These are phyloP conservation scores for Salarias fasciatus DNA, from an alignment of 2,797 vertebrate genomes.

Conservation along the genomic window DNA sequence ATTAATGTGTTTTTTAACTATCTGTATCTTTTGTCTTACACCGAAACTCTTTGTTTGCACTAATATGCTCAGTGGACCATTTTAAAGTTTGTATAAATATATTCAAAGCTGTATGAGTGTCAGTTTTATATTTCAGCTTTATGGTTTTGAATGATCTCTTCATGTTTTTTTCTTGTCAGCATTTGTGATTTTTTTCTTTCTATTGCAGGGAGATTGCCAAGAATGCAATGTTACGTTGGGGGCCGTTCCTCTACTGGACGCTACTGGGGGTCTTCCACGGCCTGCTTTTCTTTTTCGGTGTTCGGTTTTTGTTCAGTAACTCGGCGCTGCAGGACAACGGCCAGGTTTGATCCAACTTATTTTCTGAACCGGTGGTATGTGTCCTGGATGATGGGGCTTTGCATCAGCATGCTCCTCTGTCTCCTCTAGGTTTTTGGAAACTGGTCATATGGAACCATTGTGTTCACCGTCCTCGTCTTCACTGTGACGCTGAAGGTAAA, in stretches of 20 bases:
- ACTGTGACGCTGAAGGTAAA: conserved; percentile 98
- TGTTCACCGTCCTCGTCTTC: conserved; percentile 97
- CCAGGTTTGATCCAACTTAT: conserved; percentile 83
- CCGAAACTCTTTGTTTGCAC: too few relatives aligned
- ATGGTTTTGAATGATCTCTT: too few relatives aligned
- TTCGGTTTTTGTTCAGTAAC: conserved; percentile 90
- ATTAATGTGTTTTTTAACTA: too few relatives aligned
- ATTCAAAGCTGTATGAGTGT: too few relatives aligned
- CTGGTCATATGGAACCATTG: conserved; percentile 96
- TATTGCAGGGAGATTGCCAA: conserved; percentile 88
- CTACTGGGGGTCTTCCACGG: conserved; percentile 93
- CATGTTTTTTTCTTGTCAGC: too few relatives aligned
- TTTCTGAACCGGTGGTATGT: neutral
- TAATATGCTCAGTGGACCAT: too few relatives aligned
- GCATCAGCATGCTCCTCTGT: conserved; percentile 11
- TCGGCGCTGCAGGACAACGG: conserved; percentile 92
- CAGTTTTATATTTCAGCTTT: too few relatives aligned
- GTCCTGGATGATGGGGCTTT: neutral
- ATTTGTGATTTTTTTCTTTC: conserved; percentile 6
- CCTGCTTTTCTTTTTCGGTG: conserved; percentile 95
- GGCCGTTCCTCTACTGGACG: conserved; percentile 95
- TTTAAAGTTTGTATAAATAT: too few relatives aligned
- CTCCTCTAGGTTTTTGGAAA: conserved; percentile 91
- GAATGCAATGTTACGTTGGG: conserved; percentile 94
- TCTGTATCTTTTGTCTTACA: too few relatives aligned